Base-by-base conservation (phyloP, 2,113 vertebrate genomes). In the Oryzias celebensis region DNA sequence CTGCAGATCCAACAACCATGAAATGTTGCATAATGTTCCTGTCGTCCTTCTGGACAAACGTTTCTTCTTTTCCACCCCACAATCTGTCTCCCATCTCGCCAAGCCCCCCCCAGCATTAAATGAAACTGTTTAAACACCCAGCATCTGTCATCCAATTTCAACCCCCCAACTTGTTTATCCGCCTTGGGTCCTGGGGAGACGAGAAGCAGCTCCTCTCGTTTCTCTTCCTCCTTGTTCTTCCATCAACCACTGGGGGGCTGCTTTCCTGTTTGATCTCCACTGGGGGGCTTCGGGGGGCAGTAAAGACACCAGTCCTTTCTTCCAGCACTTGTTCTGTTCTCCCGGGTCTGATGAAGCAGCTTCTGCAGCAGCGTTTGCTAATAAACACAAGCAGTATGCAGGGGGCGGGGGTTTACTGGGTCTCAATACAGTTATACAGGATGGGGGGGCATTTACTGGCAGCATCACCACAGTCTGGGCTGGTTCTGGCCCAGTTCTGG, bases 131-230 rank as follows among this genome's bases (percentile, higher is more conserved):
- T 85, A 88, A 86, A 87, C 83, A 83, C 58, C 77, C 83, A 75
- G 85, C 82, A 84, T 85, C 85, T 84, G 80, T 91, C 88, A 91
- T 87, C 86, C 85, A 75, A 85, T 91, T 88, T 89, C 85, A 87
- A 84, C 86, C 88, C 84, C 60, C 78, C 46, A 63, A 80, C 79
- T 84, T 91, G 86, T 91, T 89, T 88, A 88, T 86, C 68, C 73
- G 83, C 88, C 77, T 75, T 62, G 53, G 86, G 85, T 82, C 73
- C 71, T 81, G 78, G 73, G 78, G 78, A 84, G 72, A 88, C 87
- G 86, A 87, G 83, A 88, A 89, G 85, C 83, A 47, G 31, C 45
- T 62, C 73, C 20, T 58, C 69, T 74, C 26, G 58, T 64, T 26
- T 71, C 59, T 73, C 58, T 81, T 75, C 79, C 66, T 75, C 74